A percentile compares a stretch with the other conserved stretches of the same genome.
phyloP scores from a whole-genome alignment of 2,888 invertebrate genomes.

The Cataglyphis altisquamis region DNA sequence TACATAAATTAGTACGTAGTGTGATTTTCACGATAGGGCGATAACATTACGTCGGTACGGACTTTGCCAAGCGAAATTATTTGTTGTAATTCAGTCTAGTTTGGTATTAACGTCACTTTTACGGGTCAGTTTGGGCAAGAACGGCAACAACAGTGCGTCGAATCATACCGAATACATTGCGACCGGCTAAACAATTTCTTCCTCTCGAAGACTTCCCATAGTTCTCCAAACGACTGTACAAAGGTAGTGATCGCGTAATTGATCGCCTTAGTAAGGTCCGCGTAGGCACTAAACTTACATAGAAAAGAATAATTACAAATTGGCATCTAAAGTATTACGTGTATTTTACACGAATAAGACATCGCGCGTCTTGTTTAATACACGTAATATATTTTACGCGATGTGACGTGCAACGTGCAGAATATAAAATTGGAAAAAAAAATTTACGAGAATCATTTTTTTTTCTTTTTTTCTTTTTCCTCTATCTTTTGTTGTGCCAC shows the following conservation, averaged over 20 bases:
- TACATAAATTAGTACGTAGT: constrained; percentile 61
- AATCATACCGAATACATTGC: constrained; percentile 15
- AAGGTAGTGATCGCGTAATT: constrained; percentile 81
- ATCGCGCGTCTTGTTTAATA: constrained; percentile 71
- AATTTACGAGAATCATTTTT: constrained; percentile 30
- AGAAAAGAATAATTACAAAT: constrained; percentile 81
- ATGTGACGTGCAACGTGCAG: constrained; percentile 30
- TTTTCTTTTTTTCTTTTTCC: background rate
- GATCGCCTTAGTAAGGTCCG: constrained; percentile 84
- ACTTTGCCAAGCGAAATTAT: constrained; percentile 9
- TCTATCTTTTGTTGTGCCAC: constrained; percentile 3
- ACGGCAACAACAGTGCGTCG: constrained; percentile 35
- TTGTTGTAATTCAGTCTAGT: constrained; percentile 15
- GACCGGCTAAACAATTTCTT: constrained; percentile 72
- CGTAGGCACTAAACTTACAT: constrained; percentile 79
- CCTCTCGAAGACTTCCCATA: constrained; percentile 82
- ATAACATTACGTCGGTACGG: constrained; percentile 6
- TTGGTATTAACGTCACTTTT: background rate
- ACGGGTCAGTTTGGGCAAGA: background rate
- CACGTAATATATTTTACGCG: constrained; percentile 72
- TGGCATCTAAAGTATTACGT: constrained; percentile 83
- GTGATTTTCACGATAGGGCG: constrained; percentile 4
- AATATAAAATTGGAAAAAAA: constrained; percentile 37
- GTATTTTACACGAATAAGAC: constrained; percentile 76
- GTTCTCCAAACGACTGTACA: constrained; percentile 84